These are phyloP conservation scores for Myrmophylax atrothorax DNA, from an alignment of 2,113 vertebrate species.

Conservation along the genomic window DNA sequence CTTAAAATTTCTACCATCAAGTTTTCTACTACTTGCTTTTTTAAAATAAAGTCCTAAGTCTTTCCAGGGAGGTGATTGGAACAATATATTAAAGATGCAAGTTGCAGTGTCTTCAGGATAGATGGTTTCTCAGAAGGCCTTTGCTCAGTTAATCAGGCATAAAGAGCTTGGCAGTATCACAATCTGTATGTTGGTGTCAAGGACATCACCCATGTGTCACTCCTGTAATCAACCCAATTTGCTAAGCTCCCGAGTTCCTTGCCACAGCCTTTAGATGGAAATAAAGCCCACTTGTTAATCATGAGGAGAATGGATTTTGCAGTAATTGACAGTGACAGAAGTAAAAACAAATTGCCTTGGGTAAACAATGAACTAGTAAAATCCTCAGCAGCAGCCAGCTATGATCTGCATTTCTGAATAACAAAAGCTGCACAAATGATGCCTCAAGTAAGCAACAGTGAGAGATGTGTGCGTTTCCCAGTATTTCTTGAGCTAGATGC, in stretches of 20 bases:
- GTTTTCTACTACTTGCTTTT: background rate
- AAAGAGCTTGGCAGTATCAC: background rate
- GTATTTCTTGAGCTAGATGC: background rate
- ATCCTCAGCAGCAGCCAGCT: background rate
- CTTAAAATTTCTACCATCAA: background rate
- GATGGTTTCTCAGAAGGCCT: background rate
- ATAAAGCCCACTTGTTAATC: slow-evolving; percentile 45
- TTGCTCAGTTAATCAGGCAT: slow-evolving; percentile 19
- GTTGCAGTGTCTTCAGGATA: background rate
- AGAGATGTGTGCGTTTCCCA: background rate
- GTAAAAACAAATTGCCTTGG: slow-evolving; percentile 38
- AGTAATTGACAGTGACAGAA: slow-evolving; percentile 64
- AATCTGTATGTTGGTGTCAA: background rate
- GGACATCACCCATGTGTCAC: slow-evolving; percentile 36
- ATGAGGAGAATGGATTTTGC: slow-evolving; percentile 55
- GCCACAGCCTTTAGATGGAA: slow-evolving; percentile 6
- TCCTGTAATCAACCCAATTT: slow-evolving; percentile 59
- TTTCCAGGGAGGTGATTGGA: background rate
- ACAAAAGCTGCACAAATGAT: background rate
- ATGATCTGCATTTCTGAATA: background rate
- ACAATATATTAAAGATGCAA: background rate
- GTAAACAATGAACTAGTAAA: slow-evolving; percentile 3
- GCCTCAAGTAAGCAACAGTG: background rate
- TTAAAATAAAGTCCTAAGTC: background rate
- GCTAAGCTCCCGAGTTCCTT: slow-evolving; percentile 29